Evolutionary conservation across 2,113 vertebrate genomes (phyloP), one percentile per base, ranked within the genome.

Genomic region (Coptodon bakossiorum): DNA sequence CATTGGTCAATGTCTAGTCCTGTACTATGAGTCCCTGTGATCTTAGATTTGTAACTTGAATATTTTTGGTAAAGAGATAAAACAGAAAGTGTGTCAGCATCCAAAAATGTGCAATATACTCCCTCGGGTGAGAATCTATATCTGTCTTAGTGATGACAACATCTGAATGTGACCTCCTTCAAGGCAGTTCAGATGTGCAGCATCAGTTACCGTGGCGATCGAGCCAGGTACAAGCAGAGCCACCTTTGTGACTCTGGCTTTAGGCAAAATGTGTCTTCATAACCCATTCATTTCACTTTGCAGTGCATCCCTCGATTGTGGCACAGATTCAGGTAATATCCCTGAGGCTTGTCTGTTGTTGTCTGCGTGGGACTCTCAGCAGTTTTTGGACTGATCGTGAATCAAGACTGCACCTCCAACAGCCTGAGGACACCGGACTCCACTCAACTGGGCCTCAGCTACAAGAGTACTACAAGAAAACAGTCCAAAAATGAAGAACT

Each of bases 291-390:
- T 50, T 29, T 78, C 16, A 11, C 71, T 78, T 76, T 16, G 16
- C 6, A 50, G 43, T 19, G 27, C 16, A 48, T 29, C 24, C 43
- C 43, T 78, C 16, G 14, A 78, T 0, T 31, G 71, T 3, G 16
- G 9, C 24, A 3, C 24, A 76, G 71, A 76, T 73, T 45, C 66
- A 17, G 16, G 43, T 78, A 78, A 78, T 50, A 78, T 50, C 40
- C 43, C 71, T 3, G 43, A 50, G 71, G 43, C 43, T 2, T 1
- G 10, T 3, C 0, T 24, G n/a, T 29, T 48, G 68, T 29, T 76
- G 68, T 50, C 24, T 31, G 16, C 9, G 9, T 5, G 43, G 0
- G 2, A 31, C 71, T 29, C 71, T 8, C 6, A 0, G 16, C 3
- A 50, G 71, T 48, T 31, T 78, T 7, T 78, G 43, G 4, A 78